Percentiles rank a stretch among this genome's conserved stretches.
phyloP scores from a whole-genome alignment of 2,888 invertebrate species.

The Acheta domesticus region DNA sequence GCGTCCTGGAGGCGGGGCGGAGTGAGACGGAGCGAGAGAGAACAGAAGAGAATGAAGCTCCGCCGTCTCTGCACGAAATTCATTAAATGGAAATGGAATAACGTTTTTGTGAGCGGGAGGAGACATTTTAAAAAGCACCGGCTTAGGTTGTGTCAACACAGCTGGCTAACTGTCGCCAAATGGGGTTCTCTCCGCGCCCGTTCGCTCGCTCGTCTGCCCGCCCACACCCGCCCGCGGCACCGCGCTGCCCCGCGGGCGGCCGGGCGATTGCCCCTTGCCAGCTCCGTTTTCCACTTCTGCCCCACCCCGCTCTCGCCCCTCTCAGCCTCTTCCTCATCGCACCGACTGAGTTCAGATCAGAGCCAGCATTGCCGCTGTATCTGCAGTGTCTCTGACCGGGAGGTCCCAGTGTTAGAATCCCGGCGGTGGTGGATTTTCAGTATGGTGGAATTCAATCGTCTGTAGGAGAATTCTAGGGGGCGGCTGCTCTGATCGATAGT shows the following conservation, averaged over 20 bases:
- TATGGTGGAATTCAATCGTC: too few species aligned
- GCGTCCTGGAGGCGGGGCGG: background rate
- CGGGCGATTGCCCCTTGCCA: background rate
- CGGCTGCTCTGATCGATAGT: too few species aligned
- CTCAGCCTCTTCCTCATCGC: too few species aligned
- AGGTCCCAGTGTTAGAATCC: too few species aligned
- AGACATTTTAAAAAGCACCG: background rate
- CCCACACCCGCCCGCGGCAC: background rate
- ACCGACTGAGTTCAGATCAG: too few species aligned
- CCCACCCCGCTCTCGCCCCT: too few species aligned
- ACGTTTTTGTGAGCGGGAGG: conserved; percentile 24
- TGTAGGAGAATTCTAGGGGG: too few species aligned
- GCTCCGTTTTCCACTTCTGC: too few species aligned
- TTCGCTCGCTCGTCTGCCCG: too few species aligned
- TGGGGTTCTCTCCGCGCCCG: background rate
- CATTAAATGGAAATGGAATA: conserved; percentile 32
- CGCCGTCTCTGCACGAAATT: conserved; percentile 24
- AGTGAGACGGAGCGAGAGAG: background rate
- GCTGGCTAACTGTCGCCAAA: conserved; percentile 18
- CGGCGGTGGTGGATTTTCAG: too few species aligned
- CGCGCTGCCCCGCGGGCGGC: background rate
- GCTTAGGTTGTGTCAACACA: conserved; percentile 10
- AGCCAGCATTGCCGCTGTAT: too few species aligned
- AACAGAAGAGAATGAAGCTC: background rate
- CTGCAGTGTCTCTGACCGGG: too few species aligned